Conservation (phyloP, 2,113 vertebrate genomes). For the Monarcha castaneiventris region DNA sequence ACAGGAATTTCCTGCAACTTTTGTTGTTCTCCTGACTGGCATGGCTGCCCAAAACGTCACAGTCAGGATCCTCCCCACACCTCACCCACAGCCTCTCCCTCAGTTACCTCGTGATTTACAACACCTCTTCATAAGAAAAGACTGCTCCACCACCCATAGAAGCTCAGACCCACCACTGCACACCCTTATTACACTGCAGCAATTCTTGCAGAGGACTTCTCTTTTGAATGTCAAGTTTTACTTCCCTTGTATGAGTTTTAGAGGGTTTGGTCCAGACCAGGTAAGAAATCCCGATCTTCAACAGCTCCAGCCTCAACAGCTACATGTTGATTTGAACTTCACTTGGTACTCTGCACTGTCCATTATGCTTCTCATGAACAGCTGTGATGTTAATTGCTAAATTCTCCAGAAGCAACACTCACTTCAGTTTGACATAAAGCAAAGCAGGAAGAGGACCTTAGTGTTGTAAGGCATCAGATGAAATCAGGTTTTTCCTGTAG, state of each 20-base stretch:
- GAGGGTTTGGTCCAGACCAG: not conserved
- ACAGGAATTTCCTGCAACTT: not conserved
- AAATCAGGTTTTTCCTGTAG: not conserved
- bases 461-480: not conserved
- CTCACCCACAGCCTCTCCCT: not conserved
- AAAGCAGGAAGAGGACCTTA: not conserved
- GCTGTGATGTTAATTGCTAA: not conserved
- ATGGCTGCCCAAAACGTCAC: not conserved
- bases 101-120: not conserved
- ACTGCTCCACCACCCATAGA: not conserved
- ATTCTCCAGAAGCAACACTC: not conserved
- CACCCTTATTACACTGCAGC: not conserved
- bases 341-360: not conserved
- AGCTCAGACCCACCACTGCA: not conserved
- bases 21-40: not conserved
- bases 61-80: not conserved
- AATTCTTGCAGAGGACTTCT: not conserved
- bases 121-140: not conserved
- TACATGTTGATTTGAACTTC: not conserved
- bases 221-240: not conserved
- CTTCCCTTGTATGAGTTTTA: not conserved
- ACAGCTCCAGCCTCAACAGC: not conserved
- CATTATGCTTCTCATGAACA: not conserved
- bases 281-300: not conserved
- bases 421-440: not conserved